Evolutionary conservation across 2,888 invertebrate species (phyloP).

Genomic region (Cylindroiulus punctatus): DNA sequence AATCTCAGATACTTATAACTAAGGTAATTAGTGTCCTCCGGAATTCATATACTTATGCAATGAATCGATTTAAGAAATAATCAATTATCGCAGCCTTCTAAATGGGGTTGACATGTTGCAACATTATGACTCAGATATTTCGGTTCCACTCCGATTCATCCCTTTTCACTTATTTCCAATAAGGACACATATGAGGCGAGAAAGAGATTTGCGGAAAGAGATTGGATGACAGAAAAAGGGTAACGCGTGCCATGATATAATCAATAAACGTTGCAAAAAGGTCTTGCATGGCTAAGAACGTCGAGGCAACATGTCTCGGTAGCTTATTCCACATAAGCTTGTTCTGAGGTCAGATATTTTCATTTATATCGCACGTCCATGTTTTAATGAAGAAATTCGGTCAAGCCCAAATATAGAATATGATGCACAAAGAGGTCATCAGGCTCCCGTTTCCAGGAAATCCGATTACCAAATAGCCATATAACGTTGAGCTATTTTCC

Average conservation of each 20-base stretch:
- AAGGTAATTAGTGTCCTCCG: too few species aligned
- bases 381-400: constrained; percentile 29
- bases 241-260: constrained; percentile 12
- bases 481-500: neutral
- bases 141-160: constrained; percentile 4
- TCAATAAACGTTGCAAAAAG: constrained; percentile 15
- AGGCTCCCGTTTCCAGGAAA: neutral
- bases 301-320: neutral
- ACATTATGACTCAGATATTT: neutral
- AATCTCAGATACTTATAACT: too few species aligned
- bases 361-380: constrained; percentile 5
- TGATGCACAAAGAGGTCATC: neutral
- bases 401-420: constrained; percentile 30
- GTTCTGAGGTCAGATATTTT: neutral
- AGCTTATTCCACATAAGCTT: constrained; percentile 4
- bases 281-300: constrained; percentile 17
- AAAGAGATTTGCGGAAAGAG: constrained; percentile 1
- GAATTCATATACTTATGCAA: neutral
- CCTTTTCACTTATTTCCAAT: neutral
- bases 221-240: constrained; percentile 26
- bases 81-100: neutral
- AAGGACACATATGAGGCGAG: neutral
- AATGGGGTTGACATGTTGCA: neutral
- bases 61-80: neutral
- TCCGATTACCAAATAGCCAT: constrained; percentile 34